Conservation (phyloP, 2,797 vertebrate genomes). For the Podargus strigoides region DNA sequence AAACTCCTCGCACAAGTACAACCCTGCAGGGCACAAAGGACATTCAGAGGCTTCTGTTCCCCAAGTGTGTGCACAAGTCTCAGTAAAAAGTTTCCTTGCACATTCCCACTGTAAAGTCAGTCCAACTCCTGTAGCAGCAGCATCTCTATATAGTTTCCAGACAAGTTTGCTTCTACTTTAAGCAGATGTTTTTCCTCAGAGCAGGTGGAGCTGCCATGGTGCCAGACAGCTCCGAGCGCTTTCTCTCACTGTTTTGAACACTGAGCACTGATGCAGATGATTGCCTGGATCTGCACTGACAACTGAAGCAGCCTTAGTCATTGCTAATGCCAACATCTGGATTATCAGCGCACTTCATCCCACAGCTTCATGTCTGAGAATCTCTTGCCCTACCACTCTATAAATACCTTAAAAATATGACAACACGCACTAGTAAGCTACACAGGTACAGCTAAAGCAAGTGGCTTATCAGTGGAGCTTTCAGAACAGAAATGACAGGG, state of each 20-base stretch:
- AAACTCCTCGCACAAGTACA: neutral
- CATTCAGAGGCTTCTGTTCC: neutral
- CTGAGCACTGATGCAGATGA: neutral
- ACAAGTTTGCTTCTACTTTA: neutral
- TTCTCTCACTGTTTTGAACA: neutral
- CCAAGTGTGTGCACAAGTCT: rapidly evolving
- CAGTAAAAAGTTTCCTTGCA: neutral
- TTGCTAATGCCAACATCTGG: neutral
- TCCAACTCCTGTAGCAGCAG: neutral
- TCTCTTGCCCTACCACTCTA: neutral
- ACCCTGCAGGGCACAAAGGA: neutral
- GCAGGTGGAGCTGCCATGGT: neutral
- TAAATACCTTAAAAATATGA: rapidly evolving
- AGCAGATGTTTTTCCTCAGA: neutral
- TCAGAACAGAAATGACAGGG: neutral
- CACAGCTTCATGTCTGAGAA: rapidly evolving
- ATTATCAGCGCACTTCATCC: neutral
- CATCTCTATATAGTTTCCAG: neutral
- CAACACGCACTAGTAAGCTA: neutral
- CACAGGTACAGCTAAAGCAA: neutral
- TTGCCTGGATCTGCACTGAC: neutral
- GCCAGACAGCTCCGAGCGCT: neutral
- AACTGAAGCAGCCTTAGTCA: neutral
- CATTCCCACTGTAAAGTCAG: neutral
- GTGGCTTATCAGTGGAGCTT: neutral